Percentiles rank a stretch among this genome's conserved stretches.
phyloP scores from a whole-genome alignment of 2,113 vertebrate genomes.

The Corythornis cristatus region DNA sequence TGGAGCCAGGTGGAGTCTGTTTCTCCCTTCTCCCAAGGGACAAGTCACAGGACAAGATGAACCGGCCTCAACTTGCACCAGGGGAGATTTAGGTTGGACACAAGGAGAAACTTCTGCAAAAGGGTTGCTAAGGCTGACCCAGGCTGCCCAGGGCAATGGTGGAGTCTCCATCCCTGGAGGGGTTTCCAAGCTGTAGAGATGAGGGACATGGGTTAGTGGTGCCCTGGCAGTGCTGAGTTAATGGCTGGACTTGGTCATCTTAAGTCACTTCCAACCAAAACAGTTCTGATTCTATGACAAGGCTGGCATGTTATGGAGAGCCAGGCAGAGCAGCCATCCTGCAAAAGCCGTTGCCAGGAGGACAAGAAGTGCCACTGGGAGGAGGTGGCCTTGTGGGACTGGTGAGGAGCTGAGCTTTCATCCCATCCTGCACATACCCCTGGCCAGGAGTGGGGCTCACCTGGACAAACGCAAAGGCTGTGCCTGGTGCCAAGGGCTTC shows the following conservation, averaged over 20 bases:
- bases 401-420: not conserved
- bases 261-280: not conserved
- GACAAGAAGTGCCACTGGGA: not conserved
- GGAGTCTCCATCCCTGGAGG: not conserved
- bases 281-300: not conserved
- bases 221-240: not conserved
- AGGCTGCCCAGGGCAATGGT: not conserved
- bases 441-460: not conserved
- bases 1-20: too few relatives aligned
- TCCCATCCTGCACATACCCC: not conserved
- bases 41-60: not conserved
- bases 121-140: not conserved
- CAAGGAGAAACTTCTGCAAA: not conserved
- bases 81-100: not conserved
- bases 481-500: slow-evolving; percentile 56
- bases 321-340: not conserved
- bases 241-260: not conserved
- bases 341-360: not conserved
- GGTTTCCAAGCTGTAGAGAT: not conserved
- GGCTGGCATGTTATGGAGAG: not conserved
- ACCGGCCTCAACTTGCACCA: not conserved
- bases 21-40: too few relatives aligned
- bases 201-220: not conserved
- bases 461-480: slow-evolving; percentile 72
- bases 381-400: not conserved